phyloP scores from a whole-genome alignment of 2,888 invertebrate species.

The Andricus curvator region DNA sequence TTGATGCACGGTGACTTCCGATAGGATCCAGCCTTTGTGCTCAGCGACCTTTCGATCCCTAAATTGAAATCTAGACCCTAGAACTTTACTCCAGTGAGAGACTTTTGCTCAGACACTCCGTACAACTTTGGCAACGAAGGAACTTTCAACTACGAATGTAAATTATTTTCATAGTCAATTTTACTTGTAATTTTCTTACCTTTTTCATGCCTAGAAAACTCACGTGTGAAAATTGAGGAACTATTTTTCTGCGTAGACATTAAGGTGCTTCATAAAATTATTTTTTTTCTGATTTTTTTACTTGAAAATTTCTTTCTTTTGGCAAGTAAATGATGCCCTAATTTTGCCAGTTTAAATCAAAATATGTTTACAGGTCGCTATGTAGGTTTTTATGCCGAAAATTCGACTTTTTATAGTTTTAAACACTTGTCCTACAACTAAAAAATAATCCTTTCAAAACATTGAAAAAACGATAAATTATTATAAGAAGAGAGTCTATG shows the following conservation, averaged over 20 bases:
- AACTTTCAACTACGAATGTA: slow-evolving; percentile 17
- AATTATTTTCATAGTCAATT: slow-evolving; percentile 38
- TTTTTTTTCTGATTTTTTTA: too few relatives aligned
- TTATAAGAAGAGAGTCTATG: too few relatives aligned
- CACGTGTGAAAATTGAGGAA: slow-evolving; percentile 14
- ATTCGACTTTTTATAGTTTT: too few relatives aligned
- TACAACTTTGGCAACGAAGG: slow-evolving; percentile 21
- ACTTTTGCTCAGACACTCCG: slow-evolving; percentile 28
- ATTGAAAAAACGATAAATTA: too few relatives aligned
- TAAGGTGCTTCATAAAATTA: too few relatives aligned
- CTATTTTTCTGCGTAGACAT: background rate
- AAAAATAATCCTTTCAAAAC: too few relatives aligned
- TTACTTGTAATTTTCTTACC: slow-evolving; percentile 18
- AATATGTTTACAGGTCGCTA: too few relatives aligned
- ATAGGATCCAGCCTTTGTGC: slow-evolving; percentile 41
- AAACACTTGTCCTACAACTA: too few relatives aligned
- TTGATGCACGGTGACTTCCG: slow-evolving; percentile 35
- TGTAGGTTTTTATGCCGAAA: too few relatives aligned
- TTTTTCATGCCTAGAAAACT: slow-evolving; percentile 4
- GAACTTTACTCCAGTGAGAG: background rate
- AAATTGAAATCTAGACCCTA: slow-evolving; percentile 45
- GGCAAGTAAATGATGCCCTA: too few relatives aligned
- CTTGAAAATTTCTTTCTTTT: too few relatives aligned
- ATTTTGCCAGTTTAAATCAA: too few relatives aligned
- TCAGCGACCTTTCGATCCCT: slow-evolving; percentile 44